Evolutionary conservation across 2,113 vertebrate species (phyloP).

Genomic region (Rhineura floridana): DNA sequence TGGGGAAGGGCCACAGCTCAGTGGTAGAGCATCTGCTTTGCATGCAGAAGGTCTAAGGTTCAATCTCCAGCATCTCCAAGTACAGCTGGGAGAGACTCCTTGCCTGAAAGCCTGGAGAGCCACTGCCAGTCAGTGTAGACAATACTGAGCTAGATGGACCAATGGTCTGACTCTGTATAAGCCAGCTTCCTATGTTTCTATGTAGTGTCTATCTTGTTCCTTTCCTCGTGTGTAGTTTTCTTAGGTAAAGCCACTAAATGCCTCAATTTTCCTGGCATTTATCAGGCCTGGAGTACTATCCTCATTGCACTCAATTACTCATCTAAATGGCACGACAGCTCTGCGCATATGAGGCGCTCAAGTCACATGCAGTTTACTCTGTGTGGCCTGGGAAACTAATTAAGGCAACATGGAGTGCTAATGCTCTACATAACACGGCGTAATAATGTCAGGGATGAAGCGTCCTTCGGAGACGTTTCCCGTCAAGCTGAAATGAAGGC

Average conservation of each 20-base stretch:
- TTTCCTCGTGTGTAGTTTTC: slow-evolving; percentile 28
- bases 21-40: too few relatives aligned
- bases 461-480: slow-evolving; percentile 47
- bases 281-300: slow-evolving; percentile 25
- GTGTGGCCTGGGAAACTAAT: slow-evolving; percentile 61
- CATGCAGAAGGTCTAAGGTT: too few relatives aligned
- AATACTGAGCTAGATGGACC: too few relatives aligned
- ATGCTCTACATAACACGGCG: slow-evolving; percentile 44
- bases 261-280: slow-evolving; percentile 54
- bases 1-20: too few relatives aligned
- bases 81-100: too few relatives aligned
- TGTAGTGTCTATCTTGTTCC: neutral
- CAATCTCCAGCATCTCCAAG: too few relatives aligned
- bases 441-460: slow-evolving; percentile 51
- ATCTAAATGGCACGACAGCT: slow-evolving; percentile 53
- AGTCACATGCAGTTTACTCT: slow-evolving; percentile 45
- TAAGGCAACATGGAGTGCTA: slow-evolving; percentile 55
- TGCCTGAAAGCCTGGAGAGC: too few relatives aligned
- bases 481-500: neutral
- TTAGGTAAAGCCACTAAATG: slow-evolving; percentile 47
- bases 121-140: too few relatives aligned
- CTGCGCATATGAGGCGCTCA: slow-evolving; percentile 40
- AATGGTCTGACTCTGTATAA: too few relatives aligned
- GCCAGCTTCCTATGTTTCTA: too few relatives aligned
- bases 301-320: slow-evolving; percentile 47